These are phyloP conservation scores for Aleiodes sp. DNA, from an alignment of 1,140 invertebrate species.

Conservation along the genomic window DNA sequence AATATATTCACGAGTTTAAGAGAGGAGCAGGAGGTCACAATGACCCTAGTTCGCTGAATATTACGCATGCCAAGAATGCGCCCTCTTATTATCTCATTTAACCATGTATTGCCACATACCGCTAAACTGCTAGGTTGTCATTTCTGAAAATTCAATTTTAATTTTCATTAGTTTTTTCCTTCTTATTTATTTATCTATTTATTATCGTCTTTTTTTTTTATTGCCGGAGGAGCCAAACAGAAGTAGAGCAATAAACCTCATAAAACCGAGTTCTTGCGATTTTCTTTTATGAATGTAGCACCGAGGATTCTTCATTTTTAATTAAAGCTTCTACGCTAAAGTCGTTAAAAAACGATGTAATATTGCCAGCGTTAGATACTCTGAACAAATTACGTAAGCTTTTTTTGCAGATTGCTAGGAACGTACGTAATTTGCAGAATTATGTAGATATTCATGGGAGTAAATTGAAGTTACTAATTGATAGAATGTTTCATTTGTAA, in stretches of 20 bases:
- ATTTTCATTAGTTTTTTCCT: not conserved
- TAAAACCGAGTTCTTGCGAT: not conserved
- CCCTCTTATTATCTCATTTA: conserved; percentile 37
- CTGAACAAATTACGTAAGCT: not conserved
- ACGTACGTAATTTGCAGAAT: not conserved
- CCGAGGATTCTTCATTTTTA: not conserved
- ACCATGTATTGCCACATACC: conserved; percentile 11
- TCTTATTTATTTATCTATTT: not conserved
- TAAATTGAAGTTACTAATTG: conserved; percentile 11
- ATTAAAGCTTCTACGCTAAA: not conserved
- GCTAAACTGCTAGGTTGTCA: not conserved
- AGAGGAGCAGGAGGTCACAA: conserved; percentile 41
- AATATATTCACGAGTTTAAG: conserved; percentile 33
- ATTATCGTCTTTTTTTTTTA: too few relatives aligned
- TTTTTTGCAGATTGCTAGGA: not conserved
- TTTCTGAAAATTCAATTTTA: not conserved
- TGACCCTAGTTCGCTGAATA: conserved; percentile 39
- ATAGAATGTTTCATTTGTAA: conserved; percentile 24
- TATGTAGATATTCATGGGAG: conserved; percentile 19
- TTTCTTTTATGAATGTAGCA: not conserved
- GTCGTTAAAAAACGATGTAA: not conserved
- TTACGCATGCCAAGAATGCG: conserved; percentile 46
- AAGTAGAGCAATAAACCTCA: too few relatives aligned
- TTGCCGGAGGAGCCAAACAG: too few relatives aligned
- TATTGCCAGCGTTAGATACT: too few relatives aligned